Conservation (phyloP, 2,797 vertebrate genomes). For the Hemitrygon akajei region DNA sequence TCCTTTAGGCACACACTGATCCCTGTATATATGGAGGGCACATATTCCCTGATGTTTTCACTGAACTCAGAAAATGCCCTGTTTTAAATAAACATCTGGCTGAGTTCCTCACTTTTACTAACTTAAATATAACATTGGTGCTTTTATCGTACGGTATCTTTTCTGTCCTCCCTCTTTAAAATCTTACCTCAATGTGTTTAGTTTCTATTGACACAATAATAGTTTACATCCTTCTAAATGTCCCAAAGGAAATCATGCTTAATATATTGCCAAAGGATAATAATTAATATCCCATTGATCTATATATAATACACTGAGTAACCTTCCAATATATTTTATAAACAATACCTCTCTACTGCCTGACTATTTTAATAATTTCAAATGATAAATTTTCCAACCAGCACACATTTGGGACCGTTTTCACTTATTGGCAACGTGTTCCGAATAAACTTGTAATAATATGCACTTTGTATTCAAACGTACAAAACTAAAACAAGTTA, state of each 20-base stretch:
- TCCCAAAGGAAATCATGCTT: slow-evolving; percentile 26
- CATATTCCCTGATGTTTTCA: neutral
- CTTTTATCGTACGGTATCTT: neutral
- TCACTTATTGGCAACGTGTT: neutral
- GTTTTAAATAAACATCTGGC: neutral
- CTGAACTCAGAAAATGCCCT: neutral
- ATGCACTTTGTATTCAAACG: no score
- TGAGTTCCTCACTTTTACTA: neutral
- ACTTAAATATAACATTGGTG: neutral
- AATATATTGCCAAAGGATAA: slow-evolving; percentile 7
- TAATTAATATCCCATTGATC: slow-evolving; percentile 27
- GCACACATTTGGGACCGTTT: neutral
- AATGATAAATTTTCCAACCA: neutral
- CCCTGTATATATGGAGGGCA: neutral
- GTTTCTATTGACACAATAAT: slow-evolving; percentile 28
- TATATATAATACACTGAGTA: neutral
- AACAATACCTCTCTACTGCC: neutral
- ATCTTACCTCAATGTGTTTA: neutral
- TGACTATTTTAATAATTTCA: neutral
- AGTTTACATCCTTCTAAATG: slow-evolving; percentile 16
- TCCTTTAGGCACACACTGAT: neutral
- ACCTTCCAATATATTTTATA: slow-evolving; percentile 28
- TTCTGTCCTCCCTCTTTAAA: neutral
- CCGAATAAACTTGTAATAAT: neutral
- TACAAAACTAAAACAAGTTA: neutral